Base-by-base conservation (phyloP, 2,113 vertebrate species). In the Narcine bancroftii region DNA sequence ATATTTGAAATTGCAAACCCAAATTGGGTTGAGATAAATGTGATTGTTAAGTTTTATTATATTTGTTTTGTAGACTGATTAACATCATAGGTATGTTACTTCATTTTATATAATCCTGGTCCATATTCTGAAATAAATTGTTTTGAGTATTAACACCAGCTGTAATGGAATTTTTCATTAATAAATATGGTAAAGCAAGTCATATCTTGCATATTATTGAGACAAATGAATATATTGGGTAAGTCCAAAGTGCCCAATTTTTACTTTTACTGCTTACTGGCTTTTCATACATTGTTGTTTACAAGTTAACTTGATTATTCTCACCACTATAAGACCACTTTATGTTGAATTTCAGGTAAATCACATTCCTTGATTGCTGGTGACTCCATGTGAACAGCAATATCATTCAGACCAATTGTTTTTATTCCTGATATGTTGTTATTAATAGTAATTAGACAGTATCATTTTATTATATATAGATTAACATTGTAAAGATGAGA, bases 1-100 rank as follows among this genome's bases (percentile, higher is more conserved):
- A 87, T 60, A n/a, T 63, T 87, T 87, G 81, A 87, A n/a, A 87
- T 87, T 87, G 17, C 53, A 87, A 85, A 60, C 81, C 81, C 81
- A 87, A 87, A 87, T 87, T 87, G 81, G 81, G 81, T 87, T 63
- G 50, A 87, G 60, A 60, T 60, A 87, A 87, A 87, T 36, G 81
- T 87, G 81, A 87, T 87, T 87, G 76, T 79, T 79, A 69, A 24
- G 81, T 87, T 87, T 56, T n/a, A 56, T 87, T 87, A 29, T 87
- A 87, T 87, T 87, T 29, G 60, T 60, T 60, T 87, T 87, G 81
- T 87, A 63, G 53, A 87, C 53, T 87, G 56, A 87, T 87, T 87
- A 87, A 87, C 81, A 87, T 60, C 56, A 13, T 17, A 60, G 56
- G 29, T 85, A 53, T 83, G 79, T 53, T 83, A 87, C 60, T 63